Base-by-base conservation (phyloP, 2,888 invertebrate genomes). In the Strigamia maritima region DNA sequence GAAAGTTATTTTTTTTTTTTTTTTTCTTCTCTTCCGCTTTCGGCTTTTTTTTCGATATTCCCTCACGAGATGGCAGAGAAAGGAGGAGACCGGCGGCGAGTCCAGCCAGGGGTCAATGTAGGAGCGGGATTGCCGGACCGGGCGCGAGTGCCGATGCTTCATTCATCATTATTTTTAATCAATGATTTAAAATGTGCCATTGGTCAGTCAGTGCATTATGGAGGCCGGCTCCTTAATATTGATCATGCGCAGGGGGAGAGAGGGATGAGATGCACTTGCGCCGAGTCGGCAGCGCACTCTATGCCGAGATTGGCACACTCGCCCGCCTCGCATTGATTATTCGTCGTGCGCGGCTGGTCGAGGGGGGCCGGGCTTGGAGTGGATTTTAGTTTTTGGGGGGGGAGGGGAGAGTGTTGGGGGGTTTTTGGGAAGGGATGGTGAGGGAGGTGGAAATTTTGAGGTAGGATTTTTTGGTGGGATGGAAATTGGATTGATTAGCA, bases 101-200 rank as follows among this genome's bases (percentile, higher is more conserved):
- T 74, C 26, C 26, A 74, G 19, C 19, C 22, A 22, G 26, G 26
- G 74, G 74, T 74, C 74, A 74, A 16, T 31, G 74, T 12, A 19
- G 74, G 26, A 74, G 8, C 12, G 22, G 12, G 19, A 22, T 65
- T n/a, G 74, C 31, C 74, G 12, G 24, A 14, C 49, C 16, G 8
- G 49, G n/a, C 19, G 49, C 40, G 14, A 14, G 65, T 65, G 24
- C 65, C 65, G 65, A 19, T 74, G 74, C 74, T 76, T 38, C 76
- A 76, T 76, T 38, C 76, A 76, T 76, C 76, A 76, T 38, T 76
- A 76, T 76, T 76, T 76, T 76, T 76, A 76, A 76, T 76, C 76
- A 76, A 76, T 76, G 76, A 76, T 76, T 76, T 28, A 76, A 76
- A 76, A 35, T 76, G 76, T 76, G 76, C 76, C 76, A 76, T 76